Percentiles rank a stretch among this genome's conserved stretches.
Evolutionary conservation across 2,888 invertebrate genomes (phyloP).

Genomic region (Nematopogon swammerdamellus): DNA sequence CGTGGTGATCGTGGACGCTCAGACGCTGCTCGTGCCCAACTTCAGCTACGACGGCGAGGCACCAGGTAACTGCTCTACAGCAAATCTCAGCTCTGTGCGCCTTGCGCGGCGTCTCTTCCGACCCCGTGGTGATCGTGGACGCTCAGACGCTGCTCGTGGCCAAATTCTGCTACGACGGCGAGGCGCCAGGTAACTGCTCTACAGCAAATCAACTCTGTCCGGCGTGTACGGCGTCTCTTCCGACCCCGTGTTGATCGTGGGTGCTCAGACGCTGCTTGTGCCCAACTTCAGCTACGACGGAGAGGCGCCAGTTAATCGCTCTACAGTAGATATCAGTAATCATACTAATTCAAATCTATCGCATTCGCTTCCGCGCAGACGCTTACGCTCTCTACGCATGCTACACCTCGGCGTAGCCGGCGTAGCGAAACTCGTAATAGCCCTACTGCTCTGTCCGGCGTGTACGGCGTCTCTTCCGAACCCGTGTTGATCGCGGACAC

Average conservation of each 20-base stretch:
- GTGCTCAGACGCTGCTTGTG: conserved; percentile 88
- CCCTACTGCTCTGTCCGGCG: too few relatives aligned
- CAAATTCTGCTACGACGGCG: conserved; percentile 88
- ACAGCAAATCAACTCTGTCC: too few relatives aligned
- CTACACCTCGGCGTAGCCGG: too few relatives aligned
- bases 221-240: conserved; percentile 84
- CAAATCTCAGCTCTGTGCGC: conserved; percentile 73
- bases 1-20: conserved; percentile 88
- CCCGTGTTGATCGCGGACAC: conserved; percentile 78
- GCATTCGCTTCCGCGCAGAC: too few relatives aligned
- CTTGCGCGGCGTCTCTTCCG: conserved; percentile 81
- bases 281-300: conserved; percentile 90
- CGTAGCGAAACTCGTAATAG: too few relatives aligned
- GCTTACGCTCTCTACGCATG: too few relatives aligned
- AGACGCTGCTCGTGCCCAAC: conserved; percentile 85
- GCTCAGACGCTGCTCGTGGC: conserved; percentile 90
- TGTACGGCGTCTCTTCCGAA: too few relatives aligned
- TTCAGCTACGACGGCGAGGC: conserved; percentile 92
- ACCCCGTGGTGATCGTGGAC: conserved; percentile 85
- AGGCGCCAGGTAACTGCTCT: conserved; percentile 80
- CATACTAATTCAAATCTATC: background rate
- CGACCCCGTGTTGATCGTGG: conserved; percentile 84
- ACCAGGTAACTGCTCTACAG: conserved; percentile 67
- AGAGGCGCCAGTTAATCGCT: conserved; percentile 76
- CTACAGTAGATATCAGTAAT: too few relatives aligned